Evolutionary conservation across 92 coral and sea anemone genomes (phyloP), one percentile per base, ranked within the genome.

Genomic region (Parazoanthus atlanticus): DNA sequence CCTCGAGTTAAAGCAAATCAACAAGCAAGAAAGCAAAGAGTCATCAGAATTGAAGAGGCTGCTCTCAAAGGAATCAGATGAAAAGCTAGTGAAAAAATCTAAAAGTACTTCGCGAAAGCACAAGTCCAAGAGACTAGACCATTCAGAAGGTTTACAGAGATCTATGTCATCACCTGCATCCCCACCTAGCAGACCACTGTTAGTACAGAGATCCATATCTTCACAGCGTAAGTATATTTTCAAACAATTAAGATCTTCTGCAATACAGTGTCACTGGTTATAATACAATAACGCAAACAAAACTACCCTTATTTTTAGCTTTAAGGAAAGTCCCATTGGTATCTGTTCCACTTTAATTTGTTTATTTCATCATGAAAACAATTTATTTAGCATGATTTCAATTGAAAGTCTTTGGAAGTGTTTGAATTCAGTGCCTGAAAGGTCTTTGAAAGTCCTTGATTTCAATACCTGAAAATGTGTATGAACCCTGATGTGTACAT

Each of bases 31-130:
- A 56, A 43, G 46, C 21, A 70, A 69, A 8, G 90, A 49, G 21
- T 75, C 84, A 29, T 73, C 92, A 79, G 92, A 89, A 64, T 86
- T 38, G 31, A 86, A 82, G 41, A 89, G 92, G 58, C 80, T 92
- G 36, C 90, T 89, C 46, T 92, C 94, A 28, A 89, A 90, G 64
- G 94, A 90, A 86, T 23, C 43, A 4, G 58, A 91, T 34, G 78
- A 76, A 40, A 52, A 61, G 13, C 86, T 49, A 66, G 79, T 76
- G 25, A 88, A 91, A 36, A 88, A 88, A 67, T 70, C 80, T 43
- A 74, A 86, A 84, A n/a, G 77, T 46, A 21, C 26, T 36, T 0
- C 38, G 12, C 31, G 40, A 30, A 78, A 78, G 65, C 64, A 41
- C 13, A 65, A 11, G 21, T 72, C 76, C 34, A 76, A 76, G 52